phyloP scores from a whole-genome alignment of 1,140 invertebrate genomes.

The Drosophila kikkawai region DNA sequence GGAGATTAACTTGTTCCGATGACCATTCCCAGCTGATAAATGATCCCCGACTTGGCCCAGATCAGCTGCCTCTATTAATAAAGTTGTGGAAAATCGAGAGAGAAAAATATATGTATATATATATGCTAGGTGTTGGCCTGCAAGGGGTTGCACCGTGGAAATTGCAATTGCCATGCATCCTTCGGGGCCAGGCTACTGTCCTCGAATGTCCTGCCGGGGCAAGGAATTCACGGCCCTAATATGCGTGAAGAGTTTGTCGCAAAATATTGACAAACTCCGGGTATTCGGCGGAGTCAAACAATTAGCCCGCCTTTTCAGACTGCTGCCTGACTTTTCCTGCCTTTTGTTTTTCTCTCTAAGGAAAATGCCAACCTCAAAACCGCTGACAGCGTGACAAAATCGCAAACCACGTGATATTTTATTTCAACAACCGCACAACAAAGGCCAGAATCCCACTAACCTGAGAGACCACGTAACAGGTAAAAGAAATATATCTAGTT shows the following conservation, averaged over 20 bases:
- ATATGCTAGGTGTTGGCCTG: constrained; percentile 18
- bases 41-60: constrained; percentile 28
- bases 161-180: constrained; percentile 75
- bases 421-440: constrained; percentile 76
- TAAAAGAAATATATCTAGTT: constrained; percentile 30
- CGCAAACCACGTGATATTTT: constrained; percentile 84
- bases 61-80: constrained; percentile 75
- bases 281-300: constrained; percentile 43
- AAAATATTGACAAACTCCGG: constrained; percentile 83
- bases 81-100: constrained; percentile 49
- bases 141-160: constrained; percentile 67
- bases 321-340: constrained; percentile 23
- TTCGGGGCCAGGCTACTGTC: constrained; percentile 40
- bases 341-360: constrained; percentile 7
- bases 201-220: constrained; percentile 13
- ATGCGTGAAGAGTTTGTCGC: constrained; percentile 77
- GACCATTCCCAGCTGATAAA: constrained; percentile 58
- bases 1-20: constrained; percentile 75
- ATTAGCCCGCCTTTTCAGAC: constrained; percentile 60
- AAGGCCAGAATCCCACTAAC: constrained; percentile 19
- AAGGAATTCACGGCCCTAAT: constrained; percentile 38
- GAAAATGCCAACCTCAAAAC: constrained; percentile 64
- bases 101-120: constrained; percentile 26
- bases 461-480: constrained; percentile 57
- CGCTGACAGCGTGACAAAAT: constrained; percentile 85